phyloP scores from a whole-genome alignment of 2,888 invertebrate species.

The Mythimna lalbum region DNA sequence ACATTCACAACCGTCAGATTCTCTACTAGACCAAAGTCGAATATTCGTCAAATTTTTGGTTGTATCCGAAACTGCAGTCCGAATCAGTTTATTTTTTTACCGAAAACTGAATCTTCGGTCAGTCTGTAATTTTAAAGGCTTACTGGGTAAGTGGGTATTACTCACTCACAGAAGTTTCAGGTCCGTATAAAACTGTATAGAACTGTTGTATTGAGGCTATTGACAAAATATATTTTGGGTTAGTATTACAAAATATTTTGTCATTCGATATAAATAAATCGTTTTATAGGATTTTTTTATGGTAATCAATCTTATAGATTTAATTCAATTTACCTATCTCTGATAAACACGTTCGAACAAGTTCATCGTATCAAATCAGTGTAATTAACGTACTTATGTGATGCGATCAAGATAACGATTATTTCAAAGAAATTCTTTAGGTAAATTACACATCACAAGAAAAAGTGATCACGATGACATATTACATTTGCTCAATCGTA shows the following conservation, averaged over 20 bases:
- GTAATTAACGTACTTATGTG: conserved; percentile 4
- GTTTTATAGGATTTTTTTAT: conserved; percentile 9
- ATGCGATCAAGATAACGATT: conserved; percentile 11
- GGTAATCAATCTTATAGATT: background rate
- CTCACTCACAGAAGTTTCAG: background rate
- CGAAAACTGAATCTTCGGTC: no score
- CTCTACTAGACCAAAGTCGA: no score
- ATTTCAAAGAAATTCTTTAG: background rate
- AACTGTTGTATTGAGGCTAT: background rate
- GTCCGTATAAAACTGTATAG: background rate
- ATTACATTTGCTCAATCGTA: background rate
- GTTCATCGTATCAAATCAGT: conserved; percentile 6
- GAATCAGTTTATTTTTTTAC: no score
- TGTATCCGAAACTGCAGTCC: no score
- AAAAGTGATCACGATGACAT: background rate
- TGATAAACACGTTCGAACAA: conserved; percentile 18
- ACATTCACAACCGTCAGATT: no score
- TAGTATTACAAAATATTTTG: background rate
- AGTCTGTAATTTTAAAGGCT: no score
- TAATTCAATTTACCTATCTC: conserved; percentile 20
- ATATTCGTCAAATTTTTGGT: no score
- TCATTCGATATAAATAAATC: no score
- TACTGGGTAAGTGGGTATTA: background rate
- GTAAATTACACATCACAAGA: background rate
- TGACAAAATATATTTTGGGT: background rate